phyloP scores from a whole-genome alignment of 2,888 invertebrate species.

The Drosophila koepferae region DNA sequence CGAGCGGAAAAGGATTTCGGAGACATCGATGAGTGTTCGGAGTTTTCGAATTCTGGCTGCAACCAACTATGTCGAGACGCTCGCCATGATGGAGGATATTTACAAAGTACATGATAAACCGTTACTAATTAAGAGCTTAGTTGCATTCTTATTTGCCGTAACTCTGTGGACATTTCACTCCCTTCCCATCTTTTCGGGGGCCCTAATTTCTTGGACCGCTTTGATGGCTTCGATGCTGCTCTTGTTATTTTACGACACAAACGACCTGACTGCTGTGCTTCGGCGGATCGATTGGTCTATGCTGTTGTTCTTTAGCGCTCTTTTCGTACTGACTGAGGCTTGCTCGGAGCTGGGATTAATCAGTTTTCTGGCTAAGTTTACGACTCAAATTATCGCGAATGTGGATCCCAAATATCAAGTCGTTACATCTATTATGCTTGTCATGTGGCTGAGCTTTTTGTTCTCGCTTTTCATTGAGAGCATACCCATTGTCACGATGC shows the following conservation, averaged over 20 bases:
- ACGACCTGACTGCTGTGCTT: slow-evolving; percentile 92
- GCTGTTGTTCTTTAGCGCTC: slow-evolving; percentile 93
- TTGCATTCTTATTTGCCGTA: slow-evolving; percentile 90
- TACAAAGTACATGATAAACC: slow-evolving; percentile 91
- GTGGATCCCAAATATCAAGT: slow-evolving; percentile 88
- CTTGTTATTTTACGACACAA: slow-evolving; percentile 90
- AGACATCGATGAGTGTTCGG: background rate
- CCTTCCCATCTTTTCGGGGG: slow-evolving; percentile 88
- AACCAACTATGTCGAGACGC: slow-evolving; percentile 87
- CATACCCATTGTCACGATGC: too few relatives aligned
- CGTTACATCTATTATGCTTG: slow-evolving; percentile 90
- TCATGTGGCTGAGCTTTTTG: too few relatives aligned
- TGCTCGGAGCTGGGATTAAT: slow-evolving; percentile 92
- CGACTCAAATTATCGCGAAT: slow-evolving; percentile 88
- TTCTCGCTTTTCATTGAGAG: too few relatives aligned
- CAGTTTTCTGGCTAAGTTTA: slow-evolving; percentile 90
- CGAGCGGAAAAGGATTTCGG: slow-evolving; percentile 84
- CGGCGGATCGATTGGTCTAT: slow-evolving; percentile 96
- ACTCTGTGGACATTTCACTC: slow-evolving; percentile 92
- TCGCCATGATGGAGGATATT: slow-evolving; percentile 87
- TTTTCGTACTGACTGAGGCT: slow-evolving; percentile 96
- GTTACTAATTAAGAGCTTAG: slow-evolving; percentile 90
- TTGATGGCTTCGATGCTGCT: slow-evolving; percentile 92
- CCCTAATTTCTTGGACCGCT: slow-evolving; percentile 94
- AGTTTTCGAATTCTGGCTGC: slow-evolving; percentile 74